These are phyloP conservation scores for Drosophila biarmipes DNA, from an alignment of 1,140 invertebrate species.

Conservation along the genomic window DNA sequence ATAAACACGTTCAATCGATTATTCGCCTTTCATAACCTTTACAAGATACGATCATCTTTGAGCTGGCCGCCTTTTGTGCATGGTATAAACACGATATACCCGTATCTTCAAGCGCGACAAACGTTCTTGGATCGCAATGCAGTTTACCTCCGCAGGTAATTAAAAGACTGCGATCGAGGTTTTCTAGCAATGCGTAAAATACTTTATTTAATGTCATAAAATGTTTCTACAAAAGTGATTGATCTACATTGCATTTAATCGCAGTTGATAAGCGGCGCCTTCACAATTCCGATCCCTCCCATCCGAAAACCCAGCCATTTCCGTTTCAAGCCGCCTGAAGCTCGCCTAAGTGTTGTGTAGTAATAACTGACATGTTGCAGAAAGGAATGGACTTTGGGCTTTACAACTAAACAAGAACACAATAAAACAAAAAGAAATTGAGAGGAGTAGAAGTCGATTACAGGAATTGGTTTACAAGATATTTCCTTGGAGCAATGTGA, in stretches of 20 bases:
- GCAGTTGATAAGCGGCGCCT: slow-evolving; percentile 33
- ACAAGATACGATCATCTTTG: slow-evolving; percentile 1
- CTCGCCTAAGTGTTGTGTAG: slow-evolving; percentile 31
- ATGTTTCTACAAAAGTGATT: slow-evolving; percentile 72
- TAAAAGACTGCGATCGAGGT: slow-evolving; percentile 7
- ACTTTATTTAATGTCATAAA: slow-evolving; percentile 67
- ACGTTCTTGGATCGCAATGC: neutral
- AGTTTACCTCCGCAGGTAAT: slow-evolving; percentile 3
- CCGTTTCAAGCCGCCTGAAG: slow-evolving; percentile 31
- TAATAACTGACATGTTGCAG: slow-evolving; percentile 22
- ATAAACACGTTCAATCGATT: neutral
- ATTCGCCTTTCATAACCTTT: slow-evolving; percentile 16
- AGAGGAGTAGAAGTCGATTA: slow-evolving; percentile 24
- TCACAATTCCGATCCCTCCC: neutral
- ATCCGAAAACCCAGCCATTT: neutral
- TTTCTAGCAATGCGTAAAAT: slow-evolving; percentile 71
- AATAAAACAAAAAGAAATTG: slow-evolving; percentile 39
- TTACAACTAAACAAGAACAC: slow-evolving; percentile 29
- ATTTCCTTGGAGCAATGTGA: slow-evolving; percentile 21
- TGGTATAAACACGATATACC: slow-evolving; percentile 16
- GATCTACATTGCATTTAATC: slow-evolving; percentile 54
- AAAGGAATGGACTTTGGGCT: slow-evolving; percentile 27
- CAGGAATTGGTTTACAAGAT: slow-evolving; percentile 56
- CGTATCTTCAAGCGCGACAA: neutral
- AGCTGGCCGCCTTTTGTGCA: slow-evolving; percentile 1